phyloP scores from a whole-genome alignment of 2,113 vertebrate species.

The Atractosteus spatula region DNA sequence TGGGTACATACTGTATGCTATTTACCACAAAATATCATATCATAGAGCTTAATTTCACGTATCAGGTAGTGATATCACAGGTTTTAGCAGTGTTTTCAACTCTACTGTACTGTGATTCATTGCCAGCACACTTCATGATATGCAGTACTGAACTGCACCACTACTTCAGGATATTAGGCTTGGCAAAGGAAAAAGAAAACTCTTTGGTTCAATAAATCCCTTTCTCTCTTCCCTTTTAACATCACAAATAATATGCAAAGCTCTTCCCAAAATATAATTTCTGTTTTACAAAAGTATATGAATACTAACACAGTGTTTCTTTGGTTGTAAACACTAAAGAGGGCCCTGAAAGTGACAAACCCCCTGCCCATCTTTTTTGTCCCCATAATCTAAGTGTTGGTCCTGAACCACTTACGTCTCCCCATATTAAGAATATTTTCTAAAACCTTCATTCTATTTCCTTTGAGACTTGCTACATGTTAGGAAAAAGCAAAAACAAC shows the following conservation, averaged over 20 bases:
- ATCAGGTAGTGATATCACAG: constrained; percentile 21
- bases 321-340: constrained; percentile 16
- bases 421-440: neutral
- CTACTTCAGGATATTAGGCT: neutral
- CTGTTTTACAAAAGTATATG: constrained; percentile 11
- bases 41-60: constrained; percentile 29
- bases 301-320: constrained; percentile 18
- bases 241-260: constrained; percentile 4
- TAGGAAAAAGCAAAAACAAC: neutral
- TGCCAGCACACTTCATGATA: neutral
- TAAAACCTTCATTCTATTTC: constrained; percentile 17
- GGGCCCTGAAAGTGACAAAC: constrained; percentile 4
- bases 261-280: constrained; percentile 10
- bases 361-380: neutral
- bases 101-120: constrained; percentile 22
- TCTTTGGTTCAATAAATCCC: constrained; percentile 45
- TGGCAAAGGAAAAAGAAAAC: neutral
- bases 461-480: constrained; percentile 2
- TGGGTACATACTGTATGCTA: neutral
- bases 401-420: neutral
- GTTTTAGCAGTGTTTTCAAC: neutral
- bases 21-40: constrained; percentile 9
- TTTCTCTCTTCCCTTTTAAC: constrained; percentile 11
- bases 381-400: neutral
- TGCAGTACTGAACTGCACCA: constrained; percentile 6